phyloP scores from a whole-genome alignment of 1,140 invertebrate species.

The Drosophila varians region DNA sequence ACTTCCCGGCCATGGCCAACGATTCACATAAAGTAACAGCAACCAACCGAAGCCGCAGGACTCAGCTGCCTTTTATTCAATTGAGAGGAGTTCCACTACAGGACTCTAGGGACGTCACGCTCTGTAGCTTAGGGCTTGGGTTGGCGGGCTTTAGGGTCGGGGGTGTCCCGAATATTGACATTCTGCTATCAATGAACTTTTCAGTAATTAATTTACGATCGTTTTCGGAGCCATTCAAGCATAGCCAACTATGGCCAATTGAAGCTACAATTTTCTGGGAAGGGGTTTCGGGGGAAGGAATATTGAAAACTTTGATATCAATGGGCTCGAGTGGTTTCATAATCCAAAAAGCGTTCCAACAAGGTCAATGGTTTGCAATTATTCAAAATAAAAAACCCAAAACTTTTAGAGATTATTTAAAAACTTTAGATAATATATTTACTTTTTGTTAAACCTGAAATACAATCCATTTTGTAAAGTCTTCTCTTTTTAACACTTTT shows the following conservation, averaged over 20 bases:
- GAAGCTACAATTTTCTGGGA: conserved; percentile 16
- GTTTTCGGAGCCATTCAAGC: conserved; percentile 37
- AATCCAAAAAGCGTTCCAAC: too few relatives aligned
- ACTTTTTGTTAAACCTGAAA: too few relatives aligned
- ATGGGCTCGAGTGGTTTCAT: too few relatives aligned
- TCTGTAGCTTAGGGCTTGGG: conserved; percentile 5
- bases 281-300: not conserved
- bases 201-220: conserved; percentile 70
- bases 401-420: too few relatives aligned
- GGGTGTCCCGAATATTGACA: conserved; percentile 18
- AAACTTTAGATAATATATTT: too few relatives aligned
- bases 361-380: too few relatives aligned
- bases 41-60: conserved; percentile 31
- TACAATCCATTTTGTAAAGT: too few relatives aligned
- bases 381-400: too few relatives aligned
- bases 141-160: conserved; percentile 36
- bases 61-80: conserved; percentile 42
- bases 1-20: not conserved
- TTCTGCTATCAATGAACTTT: conserved; percentile 58
- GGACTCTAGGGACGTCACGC: conserved; percentile 43
- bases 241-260: conserved; percentile 42
- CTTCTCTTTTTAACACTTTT: conserved; percentile 12
- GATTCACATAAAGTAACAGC: conserved; percentile 32
- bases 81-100: conserved; percentile 11
- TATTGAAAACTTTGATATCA: too few relatives aligned